These are phyloP conservation scores for Malacoctenus gilli DNA, from an alignment of 2,797 vertebrate species.

Conservation along the genomic window DNA sequence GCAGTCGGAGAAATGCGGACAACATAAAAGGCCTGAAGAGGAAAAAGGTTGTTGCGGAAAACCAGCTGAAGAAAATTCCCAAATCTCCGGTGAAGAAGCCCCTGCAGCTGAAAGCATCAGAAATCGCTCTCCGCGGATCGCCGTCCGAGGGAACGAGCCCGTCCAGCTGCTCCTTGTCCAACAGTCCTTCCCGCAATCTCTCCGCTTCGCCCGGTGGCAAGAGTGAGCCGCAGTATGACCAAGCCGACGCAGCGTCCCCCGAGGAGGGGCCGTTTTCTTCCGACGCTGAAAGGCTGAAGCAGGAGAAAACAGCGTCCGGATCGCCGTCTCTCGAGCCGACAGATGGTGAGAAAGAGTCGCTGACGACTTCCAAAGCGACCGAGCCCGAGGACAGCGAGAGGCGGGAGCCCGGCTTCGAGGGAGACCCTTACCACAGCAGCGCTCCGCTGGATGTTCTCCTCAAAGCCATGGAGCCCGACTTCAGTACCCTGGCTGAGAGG, in stretches of 20 bases:
- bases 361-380: constrained; percentile 63
- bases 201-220: constrained; percentile 68
- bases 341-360: constrained; percentile 64
- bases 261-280: constrained; percentile 52
- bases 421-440: constrained; percentile 80
- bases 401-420: constrained; percentile 78
- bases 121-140: constrained; percentile 55
- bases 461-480: constrained; percentile 98
- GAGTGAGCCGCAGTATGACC: constrained; percentile 80
- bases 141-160: constrained; percentile 69
- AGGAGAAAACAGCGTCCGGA: constrained; percentile 64
- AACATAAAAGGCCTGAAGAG: constrained; percentile 94
- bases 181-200: constrained; percentile 66
- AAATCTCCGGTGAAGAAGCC: constrained; percentile 96
- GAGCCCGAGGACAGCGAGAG: constrained; percentile 73
- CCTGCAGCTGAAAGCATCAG: constrained; percentile 82
- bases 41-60: constrained; percentile 96
- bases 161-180: constrained; percentile 68
- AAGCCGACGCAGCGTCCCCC: constrained; percentile 52
- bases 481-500: constrained; percentile 89
- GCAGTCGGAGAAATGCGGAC: constrained; percentile 86
- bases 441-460: constrained; percentile 94
- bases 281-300: constrained; percentile 65
- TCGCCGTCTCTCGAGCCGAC: constrained; percentile 73
- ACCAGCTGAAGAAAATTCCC: constrained; percentile 94